These are phyloP conservation scores for Palaemon carinicauda DNA, from an alignment of 1,140 invertebrate species.

Conservation along the genomic window DNA sequence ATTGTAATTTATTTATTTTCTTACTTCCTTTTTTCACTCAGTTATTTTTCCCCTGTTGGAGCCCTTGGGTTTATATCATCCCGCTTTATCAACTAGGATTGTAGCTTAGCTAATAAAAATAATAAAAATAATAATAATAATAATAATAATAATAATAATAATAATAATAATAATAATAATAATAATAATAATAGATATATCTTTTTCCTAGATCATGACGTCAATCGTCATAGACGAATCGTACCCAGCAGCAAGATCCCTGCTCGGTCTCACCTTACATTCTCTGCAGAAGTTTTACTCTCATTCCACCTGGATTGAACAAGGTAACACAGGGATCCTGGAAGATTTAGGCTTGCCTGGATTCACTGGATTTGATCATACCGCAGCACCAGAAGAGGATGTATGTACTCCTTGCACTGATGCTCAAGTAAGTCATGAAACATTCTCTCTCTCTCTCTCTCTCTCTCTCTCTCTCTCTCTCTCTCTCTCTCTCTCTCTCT, in stretches of 20 bases:
- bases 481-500: too few relatives aligned
- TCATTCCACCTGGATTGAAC: constrained; percentile 45
- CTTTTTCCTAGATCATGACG: neutral
- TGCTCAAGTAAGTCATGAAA: neutral
- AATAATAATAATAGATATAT: too few relatives aligned
- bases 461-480: too few relatives aligned
- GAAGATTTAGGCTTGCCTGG: constrained; percentile 14
- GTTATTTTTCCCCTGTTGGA: too few relatives aligned
- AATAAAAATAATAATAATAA: too few relatives aligned
- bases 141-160: too few relatives aligned
- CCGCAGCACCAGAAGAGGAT: neutral
- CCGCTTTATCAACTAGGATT: too few relatives aligned
- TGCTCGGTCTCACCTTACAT: constrained; percentile 33
- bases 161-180: too few relatives aligned
- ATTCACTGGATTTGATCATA: neutral
- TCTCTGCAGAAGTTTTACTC: constrained; percentile 46
- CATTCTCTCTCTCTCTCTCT: neutral
- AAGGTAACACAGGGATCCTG: constrained; percentile 6
- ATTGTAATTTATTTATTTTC: too few relatives aligned
- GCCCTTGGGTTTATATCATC: too few relatives aligned
- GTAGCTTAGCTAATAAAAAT: too few relatives aligned
- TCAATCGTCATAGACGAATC: constrained; percentile 27
- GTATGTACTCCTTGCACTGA: constrained; percentile 16
- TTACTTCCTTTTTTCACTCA: too few relatives aligned
- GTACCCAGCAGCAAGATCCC: constrained; percentile 20